Evolutionary conservation across 2,888 invertebrate genomes (phyloP).

Genomic region (Ormyrus rosae): DNA sequence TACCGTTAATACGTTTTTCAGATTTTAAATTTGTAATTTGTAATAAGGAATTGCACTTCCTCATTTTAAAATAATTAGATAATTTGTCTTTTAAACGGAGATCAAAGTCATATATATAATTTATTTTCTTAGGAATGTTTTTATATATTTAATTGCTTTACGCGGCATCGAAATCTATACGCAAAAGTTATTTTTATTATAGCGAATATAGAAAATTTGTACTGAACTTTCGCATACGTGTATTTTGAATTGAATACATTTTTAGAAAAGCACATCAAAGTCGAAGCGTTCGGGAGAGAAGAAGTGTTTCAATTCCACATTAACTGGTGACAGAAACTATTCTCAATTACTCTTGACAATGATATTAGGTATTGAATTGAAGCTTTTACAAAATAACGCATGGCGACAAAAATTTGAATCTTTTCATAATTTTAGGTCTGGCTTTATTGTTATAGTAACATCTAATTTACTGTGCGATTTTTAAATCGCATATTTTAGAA

Average conservation of each 20-base stretch:
- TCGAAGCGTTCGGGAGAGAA: neutral
- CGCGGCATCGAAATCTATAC: constrained; percentile 17
- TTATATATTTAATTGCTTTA: constrained; percentile 16
- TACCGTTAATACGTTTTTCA: too few relatives aligned
- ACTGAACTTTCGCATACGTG: constrained; percentile 32
- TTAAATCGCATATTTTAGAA: constrained; percentile 22
- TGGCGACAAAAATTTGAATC: constrained; percentile 1
- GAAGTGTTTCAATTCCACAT: constrained; percentile 33
- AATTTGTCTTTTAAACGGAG: too few relatives aligned
- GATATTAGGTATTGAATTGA: constrained; percentile 10
- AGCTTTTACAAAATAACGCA: constrained; percentile 28
- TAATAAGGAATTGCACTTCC: neutral
- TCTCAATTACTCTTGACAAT: neutral
- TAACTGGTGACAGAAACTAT: neutral
- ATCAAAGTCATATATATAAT: constrained; percentile 4
- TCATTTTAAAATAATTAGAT: too few relatives aligned
- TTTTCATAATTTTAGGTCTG: neutral
- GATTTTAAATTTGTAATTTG: too few relatives aligned
- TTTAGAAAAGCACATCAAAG: constrained; percentile 7
- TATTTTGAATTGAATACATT: neutral
- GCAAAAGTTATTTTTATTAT: constrained; percentile 20
- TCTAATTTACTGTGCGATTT: constrained; percentile 19
- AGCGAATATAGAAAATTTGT: constrained; percentile 31
- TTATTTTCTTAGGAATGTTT: constrained; percentile 5
- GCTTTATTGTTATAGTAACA: neutral